These are phyloP conservation scores for Phanerotoma sp. DNA, from an alignment of 2,888 invertebrate genomes.

Conservation along the genomic window DNA sequence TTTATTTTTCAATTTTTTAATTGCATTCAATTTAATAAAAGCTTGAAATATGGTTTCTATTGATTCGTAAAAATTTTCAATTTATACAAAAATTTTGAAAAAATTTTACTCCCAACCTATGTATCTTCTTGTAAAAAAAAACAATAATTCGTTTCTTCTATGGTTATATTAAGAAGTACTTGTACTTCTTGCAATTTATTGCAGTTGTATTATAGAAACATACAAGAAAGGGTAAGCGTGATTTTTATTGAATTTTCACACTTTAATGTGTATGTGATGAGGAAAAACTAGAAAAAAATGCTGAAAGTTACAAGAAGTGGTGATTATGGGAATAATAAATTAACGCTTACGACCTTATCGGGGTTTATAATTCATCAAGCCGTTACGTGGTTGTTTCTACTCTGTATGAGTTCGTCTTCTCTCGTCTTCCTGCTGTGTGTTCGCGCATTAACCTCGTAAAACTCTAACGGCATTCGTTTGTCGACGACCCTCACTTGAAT, in stretches of 20 bases:
- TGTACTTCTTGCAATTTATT: neutral
- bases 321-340: constrained; percentile 54
- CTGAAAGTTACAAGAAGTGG: constrained; percentile 27
- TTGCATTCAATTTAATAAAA: too few relatives aligned
- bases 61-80: too few relatives aligned
- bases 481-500: constrained; percentile 10
- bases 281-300: constrained; percentile 16
- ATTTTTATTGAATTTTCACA: neutral
- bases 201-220: too few relatives aligned
- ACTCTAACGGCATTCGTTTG: constrained; percentile 42
- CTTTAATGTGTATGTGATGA: constrained; percentile 10
- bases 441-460: constrained; percentile 49
- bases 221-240: too few relatives aligned
- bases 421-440: constrained; percentile 20
- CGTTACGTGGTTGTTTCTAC: constrained; percentile 42
- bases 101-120: too few relatives aligned
- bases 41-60: too few relatives aligned
- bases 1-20: constrained; percentile 4
- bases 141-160: too few relatives aligned
- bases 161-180: too few relatives aligned
- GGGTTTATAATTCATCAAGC: constrained; percentile 54
- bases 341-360: constrained; percentile 54
- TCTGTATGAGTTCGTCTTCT: constrained; percentile 1
- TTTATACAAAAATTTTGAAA: too few relatives aligned
- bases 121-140: too few relatives aligned